Evolutionary conservation across 2,113 vertebrate genomes (phyloP).

Genomic region (Aplodontia rufa): DNA sequence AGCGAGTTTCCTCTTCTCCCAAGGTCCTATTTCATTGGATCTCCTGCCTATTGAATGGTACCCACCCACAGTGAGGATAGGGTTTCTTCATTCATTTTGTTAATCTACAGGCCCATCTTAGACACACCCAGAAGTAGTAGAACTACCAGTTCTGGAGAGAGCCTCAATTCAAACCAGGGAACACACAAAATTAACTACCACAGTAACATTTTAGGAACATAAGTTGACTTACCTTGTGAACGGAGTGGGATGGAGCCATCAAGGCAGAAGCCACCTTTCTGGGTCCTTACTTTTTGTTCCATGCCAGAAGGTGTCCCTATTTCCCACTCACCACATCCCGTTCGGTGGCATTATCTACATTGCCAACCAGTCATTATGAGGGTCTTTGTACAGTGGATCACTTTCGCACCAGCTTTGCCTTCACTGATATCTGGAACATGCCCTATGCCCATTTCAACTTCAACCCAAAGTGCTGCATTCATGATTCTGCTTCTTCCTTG

Average conservation of each 20-base stretch:
- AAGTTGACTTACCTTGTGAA: neutral
- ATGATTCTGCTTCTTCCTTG: neutral
- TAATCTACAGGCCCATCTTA: no score
- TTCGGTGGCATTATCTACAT: rapidly evolving
- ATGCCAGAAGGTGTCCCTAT: rapidly evolving
- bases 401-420: neutral
- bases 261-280: neutral
- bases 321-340: neutral
- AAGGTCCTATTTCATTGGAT: no score
- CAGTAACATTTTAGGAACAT: neutral
- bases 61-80: neutral
- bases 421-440: neutral
- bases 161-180: neutral
- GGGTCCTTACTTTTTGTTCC: neutral
- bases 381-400: neutral
- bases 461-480: neutral
- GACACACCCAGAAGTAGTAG: neutral
- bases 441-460: neutral
- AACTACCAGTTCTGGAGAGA: neutral
- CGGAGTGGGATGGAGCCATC: neutral
- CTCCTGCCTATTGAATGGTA: neutral
- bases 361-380: neutral
- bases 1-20: neutral
- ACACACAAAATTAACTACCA: neutral
- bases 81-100: no score